Evolutionary conservation across 1,140 invertebrate genomes (phyloP).

Genomic region (Dolichoris vasculosae): DNA sequence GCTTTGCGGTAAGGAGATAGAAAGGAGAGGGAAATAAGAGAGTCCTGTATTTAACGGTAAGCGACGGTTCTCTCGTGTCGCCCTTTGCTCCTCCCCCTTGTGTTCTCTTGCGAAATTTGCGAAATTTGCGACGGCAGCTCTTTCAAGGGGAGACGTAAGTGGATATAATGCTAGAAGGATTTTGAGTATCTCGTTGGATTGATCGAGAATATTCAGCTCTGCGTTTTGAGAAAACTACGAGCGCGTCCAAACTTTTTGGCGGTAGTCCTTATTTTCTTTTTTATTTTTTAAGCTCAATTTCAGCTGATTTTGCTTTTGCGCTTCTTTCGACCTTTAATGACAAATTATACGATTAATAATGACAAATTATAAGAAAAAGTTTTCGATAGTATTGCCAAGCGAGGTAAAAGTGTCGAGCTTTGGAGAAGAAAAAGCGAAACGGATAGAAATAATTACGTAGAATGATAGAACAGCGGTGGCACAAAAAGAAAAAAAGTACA

Average conservation of each 20-base stretch:
- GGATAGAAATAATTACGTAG: not conserved
- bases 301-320: too few relatives aligned
- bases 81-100: not conserved
- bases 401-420: too few relatives aligned
- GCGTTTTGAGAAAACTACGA: too few relatives aligned
- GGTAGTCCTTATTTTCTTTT: too few relatives aligned
- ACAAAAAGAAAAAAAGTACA: not conserved
- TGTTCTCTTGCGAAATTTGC: not conserved
- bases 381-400: too few relatives aligned
- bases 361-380: too few relatives aligned
- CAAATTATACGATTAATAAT: too few relatives aligned
- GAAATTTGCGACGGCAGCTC: not conserved
- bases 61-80: not conserved
- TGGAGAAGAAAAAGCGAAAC: not conserved
- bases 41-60: constrained; percentile 29
- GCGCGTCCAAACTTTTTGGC: too few relatives aligned
- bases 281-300: too few relatives aligned
- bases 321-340: too few relatives aligned
- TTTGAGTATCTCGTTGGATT: not conserved
- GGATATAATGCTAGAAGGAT: constrained; percentile 1
- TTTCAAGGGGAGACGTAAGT: not conserved
- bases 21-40: not conserved
- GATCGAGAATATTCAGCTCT: not conserved
- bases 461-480: not conserved
- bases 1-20: constrained; percentile 8